phyloP scores from a whole-genome alignment of 2,888 invertebrate species.

The Caenorhabditis afra region DNA sequence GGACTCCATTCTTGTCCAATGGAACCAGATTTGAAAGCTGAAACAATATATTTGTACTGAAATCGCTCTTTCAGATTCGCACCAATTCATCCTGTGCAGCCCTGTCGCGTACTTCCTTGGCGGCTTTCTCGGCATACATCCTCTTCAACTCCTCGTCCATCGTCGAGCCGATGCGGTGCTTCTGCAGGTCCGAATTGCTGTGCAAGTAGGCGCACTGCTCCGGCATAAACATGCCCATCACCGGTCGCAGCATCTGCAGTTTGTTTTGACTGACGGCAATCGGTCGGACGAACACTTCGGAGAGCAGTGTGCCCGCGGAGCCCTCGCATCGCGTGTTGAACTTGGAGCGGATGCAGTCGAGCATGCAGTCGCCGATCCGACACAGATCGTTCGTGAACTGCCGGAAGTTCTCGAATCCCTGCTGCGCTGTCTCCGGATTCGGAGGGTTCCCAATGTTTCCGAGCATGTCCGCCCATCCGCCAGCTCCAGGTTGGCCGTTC shows the following conservation, averaged over 20 bases:
- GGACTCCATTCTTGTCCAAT: conserved; percentile 58
- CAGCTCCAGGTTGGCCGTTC: conserved; percentile 4
- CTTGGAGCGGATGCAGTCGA: conserved; percentile 69
- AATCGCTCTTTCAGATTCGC: background rate
- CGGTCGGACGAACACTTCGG: conserved; percentile 70
- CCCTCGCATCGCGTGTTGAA: conserved; percentile 74
- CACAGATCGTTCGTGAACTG: conserved; percentile 57
- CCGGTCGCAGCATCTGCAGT: conserved; percentile 56
- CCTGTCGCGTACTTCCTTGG: conserved; percentile 47
- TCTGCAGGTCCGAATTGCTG: conserved; percentile 56
- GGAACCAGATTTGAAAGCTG: conserved; percentile 43
- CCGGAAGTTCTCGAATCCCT: conserved; percentile 52
- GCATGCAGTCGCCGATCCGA: conserved; percentile 68
- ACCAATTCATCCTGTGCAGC: conserved; percentile 42
- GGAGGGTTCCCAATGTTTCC: conserved; percentile 27
- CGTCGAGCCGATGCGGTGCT: conserved; percentile 63
- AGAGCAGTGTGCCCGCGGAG: conserved; percentile 69
- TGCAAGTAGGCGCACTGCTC: conserved; percentile 64
- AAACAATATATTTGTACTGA: too few species aligned
- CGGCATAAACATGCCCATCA: conserved; percentile 65
- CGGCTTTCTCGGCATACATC: conserved; percentile 65
- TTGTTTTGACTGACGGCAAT: conserved; percentile 64
- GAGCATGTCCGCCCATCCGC: conserved; percentile 50
- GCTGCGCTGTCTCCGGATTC: conserved; percentile 25
- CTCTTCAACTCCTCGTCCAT: conserved; percentile 66